Conservation (phyloP, 2,113 vertebrate species). For the Phyllopteryx taeniolatus region DNA sequence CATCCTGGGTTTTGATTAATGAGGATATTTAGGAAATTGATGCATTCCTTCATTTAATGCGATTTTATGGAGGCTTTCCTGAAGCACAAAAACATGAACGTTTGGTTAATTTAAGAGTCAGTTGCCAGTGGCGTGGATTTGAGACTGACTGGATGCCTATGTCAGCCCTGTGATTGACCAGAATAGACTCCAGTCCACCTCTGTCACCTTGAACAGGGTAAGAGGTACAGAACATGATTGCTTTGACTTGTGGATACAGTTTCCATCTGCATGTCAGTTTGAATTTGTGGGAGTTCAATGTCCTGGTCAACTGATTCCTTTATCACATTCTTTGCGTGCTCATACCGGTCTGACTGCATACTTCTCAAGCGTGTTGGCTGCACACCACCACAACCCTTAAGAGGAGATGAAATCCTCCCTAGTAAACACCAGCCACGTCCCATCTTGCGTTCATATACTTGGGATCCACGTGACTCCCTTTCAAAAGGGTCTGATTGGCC, state of each 20-base stretch:
- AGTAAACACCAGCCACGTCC: neutral
- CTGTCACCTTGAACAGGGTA: neutral
- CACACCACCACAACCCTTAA: slow-evolving; percentile 14
- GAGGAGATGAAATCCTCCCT: neutral
- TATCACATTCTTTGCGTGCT: slow-evolving; percentile 3
- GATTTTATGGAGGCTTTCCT: neutral
- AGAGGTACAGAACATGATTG: neutral
- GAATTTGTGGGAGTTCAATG: neutral
- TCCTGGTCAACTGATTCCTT: neutral
- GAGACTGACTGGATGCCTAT: neutral
- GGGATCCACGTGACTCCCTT: neutral
- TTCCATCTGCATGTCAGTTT: neutral
- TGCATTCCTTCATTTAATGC: neutral
- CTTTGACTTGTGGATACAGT: neutral
- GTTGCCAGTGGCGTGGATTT: neutral
- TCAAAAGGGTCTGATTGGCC: neutral
- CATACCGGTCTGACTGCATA: slow-evolving; percentile 63
- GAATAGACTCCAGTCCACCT: neutral
- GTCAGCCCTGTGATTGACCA: neutral
- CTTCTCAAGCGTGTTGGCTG: slow-evolving; percentile 6
- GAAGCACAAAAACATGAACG: neutral
- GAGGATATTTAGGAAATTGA: neutral
- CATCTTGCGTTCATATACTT: slow-evolving; percentile 10
- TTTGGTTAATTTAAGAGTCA: neutral
- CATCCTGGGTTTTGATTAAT: neutral